Evolutionary conservation across 2,888 invertebrate species (phyloP), one percentile per base, ranked within the genome.

Genomic region (Epirrhoe tristata): DNA sequence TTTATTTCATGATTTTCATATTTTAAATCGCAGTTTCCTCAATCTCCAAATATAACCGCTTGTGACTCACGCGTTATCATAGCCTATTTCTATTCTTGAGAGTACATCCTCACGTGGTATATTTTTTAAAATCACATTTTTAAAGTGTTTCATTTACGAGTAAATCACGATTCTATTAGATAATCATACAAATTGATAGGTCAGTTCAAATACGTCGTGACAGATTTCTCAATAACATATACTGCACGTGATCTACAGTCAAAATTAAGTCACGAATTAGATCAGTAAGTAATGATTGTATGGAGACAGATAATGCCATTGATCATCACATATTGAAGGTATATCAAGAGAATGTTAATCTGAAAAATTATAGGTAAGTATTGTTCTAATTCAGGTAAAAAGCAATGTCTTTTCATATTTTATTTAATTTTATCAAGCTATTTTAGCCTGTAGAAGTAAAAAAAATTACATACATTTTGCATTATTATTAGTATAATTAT

Each of bases 181-280:
- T 43, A 43, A 43, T 43, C 39, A 43, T 12, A 24, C 24, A 43
- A 43, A 43, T 43, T 43, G 39, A 43, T 43, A 43, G 12, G 65
- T 58, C 51, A 46, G 48, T 58, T 57, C 52, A 53, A 56, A 58
- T 52, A 48, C 12, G 12, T 7, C n/a, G n/a, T 72, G 77, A 83
- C 79, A 77, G 81, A 81, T 85, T 84, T 77, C 80, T 74, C 77
- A 85, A 84, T 73, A 73, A 67, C 66, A 32, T 77, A 73, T 24
- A 24, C 24, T 70, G 32, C 61, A 70, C 68, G 65, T 71, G 60
- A 57, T 63, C 66, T 70, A 67, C 69, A 74, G 66, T 73, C 56
- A 63, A 64, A 71, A 43, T 43, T 77, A 67, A 79, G 80, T 87
- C 88, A 86, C 85, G 87, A 82, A 79, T 77, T 81, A 75, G 82